A percentile compares a stretch with the other conserved stretches of the same genome.
Evolutionary conservation across 1,140 invertebrate genomes (phyloP).

Genomic region (Leptonema lineaticorne): DNA sequence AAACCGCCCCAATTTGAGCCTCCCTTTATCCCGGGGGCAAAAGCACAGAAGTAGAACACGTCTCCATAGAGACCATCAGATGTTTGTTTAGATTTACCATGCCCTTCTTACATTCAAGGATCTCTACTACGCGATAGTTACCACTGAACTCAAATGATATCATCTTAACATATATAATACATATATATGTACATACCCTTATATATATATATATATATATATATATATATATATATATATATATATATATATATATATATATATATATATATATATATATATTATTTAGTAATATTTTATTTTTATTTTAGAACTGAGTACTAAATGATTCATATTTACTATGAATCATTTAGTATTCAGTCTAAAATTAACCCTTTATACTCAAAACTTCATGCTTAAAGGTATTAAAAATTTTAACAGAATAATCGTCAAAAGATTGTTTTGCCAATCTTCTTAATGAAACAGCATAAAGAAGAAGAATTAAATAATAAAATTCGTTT

Average conservation of each 20-base stretch:
- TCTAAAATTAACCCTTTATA: no score
- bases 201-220: not conserved
- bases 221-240: not conserved
- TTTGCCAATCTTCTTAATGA: no score
- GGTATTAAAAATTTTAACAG: no score
- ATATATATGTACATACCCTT: not conserved
- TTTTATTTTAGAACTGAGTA: no score
- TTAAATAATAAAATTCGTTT: no score
- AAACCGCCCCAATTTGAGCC: not conserved
- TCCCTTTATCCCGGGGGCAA: not conserved
- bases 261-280: not conserved
- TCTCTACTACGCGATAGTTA: not conserved
- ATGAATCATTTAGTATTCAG: no score
- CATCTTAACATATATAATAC: not conserved
- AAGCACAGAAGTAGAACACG: constrained; percentile 14
- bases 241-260: not conserved
- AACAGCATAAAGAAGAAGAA: no score
- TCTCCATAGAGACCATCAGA: constrained; percentile 15
- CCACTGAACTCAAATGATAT: not conserved
- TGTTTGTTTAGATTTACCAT: constrained; percentile 12
- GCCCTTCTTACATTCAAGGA: not conserved
- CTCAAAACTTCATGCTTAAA: no score
- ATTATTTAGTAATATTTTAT: not conserved
- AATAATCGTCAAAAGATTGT: no score
- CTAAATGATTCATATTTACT: no score